Conservation (phyloP, 2,888 invertebrate species). For the Drosophila lutescens region DNA sequence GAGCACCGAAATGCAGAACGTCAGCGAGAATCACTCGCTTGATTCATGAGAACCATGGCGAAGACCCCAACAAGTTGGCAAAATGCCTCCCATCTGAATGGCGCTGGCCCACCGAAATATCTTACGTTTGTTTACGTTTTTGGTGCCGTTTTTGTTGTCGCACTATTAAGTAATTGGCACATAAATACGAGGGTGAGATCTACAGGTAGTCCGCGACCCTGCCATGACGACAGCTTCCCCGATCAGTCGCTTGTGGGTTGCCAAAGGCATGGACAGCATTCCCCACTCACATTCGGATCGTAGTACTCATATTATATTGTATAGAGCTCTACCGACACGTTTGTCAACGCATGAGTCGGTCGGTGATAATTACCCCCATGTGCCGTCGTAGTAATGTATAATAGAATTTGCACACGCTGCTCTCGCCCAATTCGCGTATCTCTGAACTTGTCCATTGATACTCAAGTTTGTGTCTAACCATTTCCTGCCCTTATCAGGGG, state of each 20-base stretch:
- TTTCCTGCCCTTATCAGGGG: conserved; percentile 51
- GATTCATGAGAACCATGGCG: conserved; percentile 72
- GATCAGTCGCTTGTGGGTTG: conserved; percentile 61
- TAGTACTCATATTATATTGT: neutral
- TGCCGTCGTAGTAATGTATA: conserved; percentile 16
- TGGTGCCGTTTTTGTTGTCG: conserved; percentile 46
- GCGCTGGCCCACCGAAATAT: conserved; percentile 27
- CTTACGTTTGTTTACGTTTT: conserved; percentile 39
- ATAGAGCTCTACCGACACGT: neutral
- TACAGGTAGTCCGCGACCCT: conserved; percentile 40
- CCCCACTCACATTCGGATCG: conserved; percentile 2
- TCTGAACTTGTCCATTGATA: conserved; percentile 45
- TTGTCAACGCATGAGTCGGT: conserved; percentile 27
- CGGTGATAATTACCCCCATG: conserved; percentile 24
- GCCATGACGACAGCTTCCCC: conserved; percentile 63
- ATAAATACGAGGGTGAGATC: conserved; percentile 60
- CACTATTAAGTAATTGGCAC: conserved; percentile 77
- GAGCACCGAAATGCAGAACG: conserved; percentile 28
- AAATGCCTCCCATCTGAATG: conserved; percentile 31
- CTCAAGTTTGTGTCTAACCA: conserved; percentile 28
- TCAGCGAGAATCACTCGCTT: conserved; percentile 75
- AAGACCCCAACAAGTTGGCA: conserved; percentile 51
- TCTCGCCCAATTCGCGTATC: conserved; percentile 5
- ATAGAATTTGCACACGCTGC: conserved; percentile 36
- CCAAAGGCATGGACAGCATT: conserved; percentile 65